Evolutionary conservation across 2,797 vertebrate species (phyloP), one percentile per base, ranked within the genome.

Genomic region (Fringilla coelebs): DNA sequence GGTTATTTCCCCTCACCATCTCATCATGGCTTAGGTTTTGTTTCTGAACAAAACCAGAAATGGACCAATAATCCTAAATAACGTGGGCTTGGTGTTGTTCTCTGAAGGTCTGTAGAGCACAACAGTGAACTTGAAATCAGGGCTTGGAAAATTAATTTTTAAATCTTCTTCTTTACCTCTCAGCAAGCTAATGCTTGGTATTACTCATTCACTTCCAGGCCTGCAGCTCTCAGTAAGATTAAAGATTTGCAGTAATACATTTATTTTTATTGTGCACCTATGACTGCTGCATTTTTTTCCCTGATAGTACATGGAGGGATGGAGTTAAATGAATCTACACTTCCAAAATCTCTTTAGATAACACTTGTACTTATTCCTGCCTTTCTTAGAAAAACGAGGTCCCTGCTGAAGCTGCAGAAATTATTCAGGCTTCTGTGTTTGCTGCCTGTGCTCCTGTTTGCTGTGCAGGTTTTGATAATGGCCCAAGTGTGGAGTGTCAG

Each of bases 191-290:
- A 36, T 77, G 54, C 76, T 88, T 85, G 70, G 31, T 87, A 88
- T 93, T 85, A 66, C 31, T 90, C 67, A 81, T 82, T 86, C 75
- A 72, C 55, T 67, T 66, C 38, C 25, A 81, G 41, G 86, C 65
- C 88, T 83, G 75, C 74, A 85, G 90, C 85, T 68, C 88, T 77
- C 82, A 73, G 82, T 22, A 58, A 78, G 87, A 96, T 87, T 90
- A 89, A 85, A 72, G 38, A 85, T 96, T 80, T 84, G 32, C 87
- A 72, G 51, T 49, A 80, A 55, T 85, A 32, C 38, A 40, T 90
- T 96, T 83, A 46, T 87, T 92, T 96, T 68, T 93, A 77, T 78
- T 63, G n/a, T 91, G 77, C 48, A 20, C 70, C 58, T 41, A 17
- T 31, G 46, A 85, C 92, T 89, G 43, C 73, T 89, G 49, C 19